Evolutionary conservation across 2,113 vertebrate species (phyloP).

Genomic region (Phalacrocorax brasilianus): DNA sequence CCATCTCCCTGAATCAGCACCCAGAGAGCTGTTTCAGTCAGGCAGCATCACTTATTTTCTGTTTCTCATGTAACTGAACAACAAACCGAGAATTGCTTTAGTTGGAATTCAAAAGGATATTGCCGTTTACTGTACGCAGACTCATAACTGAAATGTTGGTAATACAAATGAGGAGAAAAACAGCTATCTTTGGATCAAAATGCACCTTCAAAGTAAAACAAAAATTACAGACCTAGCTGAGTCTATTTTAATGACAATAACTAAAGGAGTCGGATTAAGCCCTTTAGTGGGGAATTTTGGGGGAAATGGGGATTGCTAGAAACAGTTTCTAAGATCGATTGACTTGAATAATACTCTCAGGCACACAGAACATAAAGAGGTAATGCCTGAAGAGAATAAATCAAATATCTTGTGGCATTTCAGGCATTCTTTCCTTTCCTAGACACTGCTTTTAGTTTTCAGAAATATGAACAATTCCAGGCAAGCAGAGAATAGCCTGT

Average conservation of each 20-base stretch:
- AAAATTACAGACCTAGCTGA: neutral
- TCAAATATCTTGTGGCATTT: neutral
- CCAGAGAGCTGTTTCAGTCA: neutral
- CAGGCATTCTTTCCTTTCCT: constrained; percentile 28
- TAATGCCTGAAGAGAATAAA: constrained; percentile 39
- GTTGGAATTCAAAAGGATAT: neutral
- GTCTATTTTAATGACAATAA: neutral
- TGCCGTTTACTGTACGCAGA: neutral
- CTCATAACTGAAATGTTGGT: neutral
- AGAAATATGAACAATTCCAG: constrained; percentile 79
- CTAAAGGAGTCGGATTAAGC: neutral
- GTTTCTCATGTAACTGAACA: neutral
- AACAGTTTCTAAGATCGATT: constrained; percentile 8
- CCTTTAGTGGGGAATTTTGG: neutral
- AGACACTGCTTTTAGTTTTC: constrained; percentile 42
- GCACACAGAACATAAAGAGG: neutral
- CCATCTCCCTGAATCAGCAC: neutral
- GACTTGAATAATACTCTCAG: neutral
- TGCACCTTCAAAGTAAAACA: neutral
- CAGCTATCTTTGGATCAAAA: neutral
- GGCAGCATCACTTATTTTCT: neutral
- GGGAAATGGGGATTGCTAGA: neutral
- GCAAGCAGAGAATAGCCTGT: constrained; percentile 81
- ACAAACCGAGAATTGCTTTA: neutral
- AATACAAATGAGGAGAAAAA: neutral